phyloP scores from a whole-genome alignment of 2,113 vertebrate species.

The Gavia stellata region DNA sequence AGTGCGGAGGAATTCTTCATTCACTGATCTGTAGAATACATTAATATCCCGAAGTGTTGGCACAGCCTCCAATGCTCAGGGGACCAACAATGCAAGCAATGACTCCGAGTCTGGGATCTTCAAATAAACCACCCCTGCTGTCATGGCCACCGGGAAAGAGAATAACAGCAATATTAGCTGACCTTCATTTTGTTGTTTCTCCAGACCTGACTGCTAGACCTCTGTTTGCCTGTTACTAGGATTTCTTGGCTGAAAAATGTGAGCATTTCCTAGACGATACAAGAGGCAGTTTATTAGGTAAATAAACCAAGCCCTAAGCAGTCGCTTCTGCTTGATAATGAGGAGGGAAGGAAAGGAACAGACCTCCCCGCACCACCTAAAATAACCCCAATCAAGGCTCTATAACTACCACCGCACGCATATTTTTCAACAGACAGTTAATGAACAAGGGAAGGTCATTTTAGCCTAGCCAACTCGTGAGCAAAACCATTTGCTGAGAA shows the following conservation, averaged over 20 bases:
- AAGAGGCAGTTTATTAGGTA: slow-evolving; percentile 85
- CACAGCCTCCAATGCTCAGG: slow-evolving; percentile 74
- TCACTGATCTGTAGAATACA: slow-evolving; percentile 85
- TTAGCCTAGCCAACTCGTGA: neutral
- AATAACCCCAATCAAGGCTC: slow-evolving; percentile 24
- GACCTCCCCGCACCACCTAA: slow-evolving; percentile 31
- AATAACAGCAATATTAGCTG: slow-evolving; percentile 95
- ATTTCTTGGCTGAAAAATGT: slow-evolving; percentile 83
- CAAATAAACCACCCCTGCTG: slow-evolving; percentile 97
- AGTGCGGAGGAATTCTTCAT: slow-evolving; percentile 78
- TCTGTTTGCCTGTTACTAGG: slow-evolving; percentile 92
- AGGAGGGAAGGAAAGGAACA: slow-evolving; percentile 53
- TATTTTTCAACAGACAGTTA: slow-evolving; percentile 40
- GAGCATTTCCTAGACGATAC: slow-evolving; percentile 79
- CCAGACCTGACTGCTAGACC: slow-evolving; percentile 86
- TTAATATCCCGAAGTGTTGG: slow-evolving; percentile 91
- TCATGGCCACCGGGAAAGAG: slow-evolving; percentile 95
- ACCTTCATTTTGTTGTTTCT: slow-evolving; percentile 93
- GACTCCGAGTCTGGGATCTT: slow-evolving; percentile 98
- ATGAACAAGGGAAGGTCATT: slow-evolving; percentile 53
- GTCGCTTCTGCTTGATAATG: slow-evolving; percentile 65
- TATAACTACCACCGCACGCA: neutral
- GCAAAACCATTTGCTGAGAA: slow-evolving; percentile 14
- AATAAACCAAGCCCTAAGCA: slow-evolving; percentile 78
- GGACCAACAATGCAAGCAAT: slow-evolving; percentile 86